Evolutionary conservation across 35 echinoderm and acorn worm species (phyloP).

Genomic region (Amphiura filiformis): DNA sequence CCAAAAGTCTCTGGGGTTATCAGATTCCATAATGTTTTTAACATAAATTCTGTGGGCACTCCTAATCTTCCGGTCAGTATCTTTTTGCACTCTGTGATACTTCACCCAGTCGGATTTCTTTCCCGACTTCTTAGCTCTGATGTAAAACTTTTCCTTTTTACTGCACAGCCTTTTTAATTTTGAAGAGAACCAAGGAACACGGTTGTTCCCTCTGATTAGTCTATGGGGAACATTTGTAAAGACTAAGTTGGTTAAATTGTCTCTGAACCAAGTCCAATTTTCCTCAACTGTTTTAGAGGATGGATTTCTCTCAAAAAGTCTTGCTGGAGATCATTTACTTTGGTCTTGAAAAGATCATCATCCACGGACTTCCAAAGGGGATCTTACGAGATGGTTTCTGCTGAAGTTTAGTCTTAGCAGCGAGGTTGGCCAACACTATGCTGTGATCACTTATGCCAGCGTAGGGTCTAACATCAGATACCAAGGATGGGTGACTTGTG

Average conservation of each 20-base stretch:
- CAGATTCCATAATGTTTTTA: background rate
- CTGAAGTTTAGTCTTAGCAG: background rate
- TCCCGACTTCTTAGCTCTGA: slow-evolving; percentile 32
- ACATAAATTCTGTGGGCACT: background rate
- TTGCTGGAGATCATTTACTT: slow-evolving; percentile 1
- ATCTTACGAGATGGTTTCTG: slow-evolving; percentile 37
- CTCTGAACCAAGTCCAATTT: slow-evolving; percentile 47
- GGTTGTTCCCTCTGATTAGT: background rate
- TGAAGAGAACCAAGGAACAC: slow-evolving; percentile 21
- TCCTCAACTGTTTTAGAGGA: slow-evolving; percentile 4
- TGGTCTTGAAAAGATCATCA: background rate
- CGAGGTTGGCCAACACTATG: slow-evolving; percentile 21
- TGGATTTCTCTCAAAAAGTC: slow-evolving; percentile 27
- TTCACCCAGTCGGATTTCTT: slow-evolving; percentile 3
- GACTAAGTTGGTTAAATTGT: slow-evolving; percentile 14
- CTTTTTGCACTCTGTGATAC: background rate
- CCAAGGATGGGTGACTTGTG: slow-evolving; percentile 27
- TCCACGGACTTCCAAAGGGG: slow-evolving; percentile 27
- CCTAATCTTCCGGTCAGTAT: background rate
- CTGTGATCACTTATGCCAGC: slow-evolving; percentile 41
- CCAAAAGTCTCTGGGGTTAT: slow-evolving; percentile 33
- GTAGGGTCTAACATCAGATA: slow-evolving; percentile 17
- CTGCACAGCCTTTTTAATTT: slow-evolving; percentile 19
- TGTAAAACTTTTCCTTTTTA: slow-evolving; percentile 44
- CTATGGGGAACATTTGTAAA: background rate